Conservation (phyloP, 2,113 vertebrate species). For the Sigmodon hispidus region DNA sequence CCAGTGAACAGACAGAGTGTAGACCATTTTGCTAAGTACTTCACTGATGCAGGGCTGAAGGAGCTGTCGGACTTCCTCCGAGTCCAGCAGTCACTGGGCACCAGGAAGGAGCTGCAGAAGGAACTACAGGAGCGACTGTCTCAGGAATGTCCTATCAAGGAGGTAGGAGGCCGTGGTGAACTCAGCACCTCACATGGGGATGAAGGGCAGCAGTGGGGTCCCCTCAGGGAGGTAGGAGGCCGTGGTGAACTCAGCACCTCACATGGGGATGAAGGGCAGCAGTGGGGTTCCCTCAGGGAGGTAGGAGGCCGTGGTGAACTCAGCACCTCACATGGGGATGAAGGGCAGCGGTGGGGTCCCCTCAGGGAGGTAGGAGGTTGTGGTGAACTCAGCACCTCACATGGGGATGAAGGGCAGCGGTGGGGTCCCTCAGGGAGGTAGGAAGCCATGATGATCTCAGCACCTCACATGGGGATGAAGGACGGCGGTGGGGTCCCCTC, state of each 20-base stretch:
- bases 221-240: no score
- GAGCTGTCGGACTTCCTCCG: conserved; percentile 94
- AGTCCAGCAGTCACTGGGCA: conserved; percentile 93
- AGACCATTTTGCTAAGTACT: conserved; percentile 95
- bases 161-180: conserved; percentile 82
- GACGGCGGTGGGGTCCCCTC: neutral
- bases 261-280: neutral
- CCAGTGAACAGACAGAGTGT: conserved; percentile 94
- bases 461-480: no score
- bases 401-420: no score
- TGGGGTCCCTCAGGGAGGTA: conserved; percentile 85
- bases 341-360: no score
- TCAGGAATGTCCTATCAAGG: conserved; percentile 93
- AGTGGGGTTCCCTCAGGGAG: neutral
- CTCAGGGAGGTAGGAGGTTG: conserved; percentile 89
- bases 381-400: rapidly evolving
- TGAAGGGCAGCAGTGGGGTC: no score
- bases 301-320: neutral
- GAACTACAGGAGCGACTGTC: conserved; percentile 94
- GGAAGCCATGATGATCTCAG: neutral
- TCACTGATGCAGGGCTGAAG: conserved; percentile 93
- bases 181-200: no score
- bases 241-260: no score
- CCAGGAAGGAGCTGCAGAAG: conserved; percentile 95
- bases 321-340: no score